Conservation (phyloP, 2,113 vertebrate genomes). For the Tyto alba region DNA sequence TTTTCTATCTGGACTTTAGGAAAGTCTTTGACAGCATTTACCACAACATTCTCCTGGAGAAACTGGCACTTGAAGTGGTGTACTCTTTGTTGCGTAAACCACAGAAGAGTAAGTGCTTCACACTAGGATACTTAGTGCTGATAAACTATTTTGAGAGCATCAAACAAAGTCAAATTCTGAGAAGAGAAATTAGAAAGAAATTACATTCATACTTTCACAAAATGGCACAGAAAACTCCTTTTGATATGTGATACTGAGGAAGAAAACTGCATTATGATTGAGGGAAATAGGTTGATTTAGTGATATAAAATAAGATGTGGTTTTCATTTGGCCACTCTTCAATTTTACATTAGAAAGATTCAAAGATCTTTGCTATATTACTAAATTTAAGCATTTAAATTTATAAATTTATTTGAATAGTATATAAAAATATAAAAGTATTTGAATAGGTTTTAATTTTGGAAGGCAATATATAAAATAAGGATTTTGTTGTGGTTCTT, state of each 20-base stretch:
- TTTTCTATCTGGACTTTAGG: not conserved
- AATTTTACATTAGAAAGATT: not conserved
- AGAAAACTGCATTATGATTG: not conserved
- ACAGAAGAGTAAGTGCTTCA: not conserved
- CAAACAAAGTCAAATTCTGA: not conserved
- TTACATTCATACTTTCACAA: not conserved
- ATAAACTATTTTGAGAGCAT: not conserved
- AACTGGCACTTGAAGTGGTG: accelerated
- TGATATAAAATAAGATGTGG: not conserved
- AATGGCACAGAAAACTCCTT: not conserved
- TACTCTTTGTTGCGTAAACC: accelerated
- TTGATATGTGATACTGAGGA: not conserved
- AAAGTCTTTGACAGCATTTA: accelerated
- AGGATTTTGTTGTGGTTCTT: not conserved
- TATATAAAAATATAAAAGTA: too few relatives aligned
- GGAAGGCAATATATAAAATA: not conserved
- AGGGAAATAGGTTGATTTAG: not conserved
- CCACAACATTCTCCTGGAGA: not conserved
- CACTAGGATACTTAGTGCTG: not conserved
- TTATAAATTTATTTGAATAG: too few relatives aligned
- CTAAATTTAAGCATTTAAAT: not conserved
- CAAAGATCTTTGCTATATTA: not conserved
- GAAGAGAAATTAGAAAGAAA: not conserved
- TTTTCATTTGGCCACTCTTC: not conserved
- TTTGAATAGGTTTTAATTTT: not conserved